A percentile compares a stretch with the other conserved stretches of the same genome.
These are phyloP conservation scores for Cyphomyrus discorhynchus DNA, from an alignment of 2,113 vertebrate species.

Conservation along the genomic window DNA sequence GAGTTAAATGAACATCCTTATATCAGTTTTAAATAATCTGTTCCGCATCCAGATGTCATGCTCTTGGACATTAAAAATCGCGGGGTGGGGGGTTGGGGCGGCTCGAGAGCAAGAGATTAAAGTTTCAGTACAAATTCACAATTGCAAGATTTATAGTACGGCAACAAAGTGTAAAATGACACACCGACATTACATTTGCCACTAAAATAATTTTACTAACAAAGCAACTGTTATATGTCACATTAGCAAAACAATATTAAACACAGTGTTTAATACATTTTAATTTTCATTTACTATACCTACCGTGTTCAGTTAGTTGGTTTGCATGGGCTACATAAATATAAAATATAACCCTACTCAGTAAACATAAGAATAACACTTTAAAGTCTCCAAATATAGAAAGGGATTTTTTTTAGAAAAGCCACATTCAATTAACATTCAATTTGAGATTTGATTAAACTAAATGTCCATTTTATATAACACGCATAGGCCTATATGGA, in stretches of 20 bases:
- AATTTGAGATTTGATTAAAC: not conserved
- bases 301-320: not conserved
- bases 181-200: conserved; percentile 45
- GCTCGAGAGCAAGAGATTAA: conserved; percentile 40
- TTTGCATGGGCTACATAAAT: not conserved
- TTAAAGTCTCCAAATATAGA: not conserved
- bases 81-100: not conserved
- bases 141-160: conserved; percentile 54
- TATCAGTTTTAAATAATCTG: conserved; percentile 67
- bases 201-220: conserved; percentile 38
- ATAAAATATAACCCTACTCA: not conserved
- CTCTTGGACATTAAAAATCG: conserved; percentile 29
- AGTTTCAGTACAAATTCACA: conserved; percentile 60
- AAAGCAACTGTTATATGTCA: conserved; percentile 37
- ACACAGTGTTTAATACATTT: not conserved
- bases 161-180: conserved; percentile 49
- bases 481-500: not conserved
- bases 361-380: not conserved
- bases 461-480: not conserved
- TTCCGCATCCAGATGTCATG: conserved; percentile 61
- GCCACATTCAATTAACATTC: not conserved
- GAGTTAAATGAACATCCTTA: conserved; percentile 57
- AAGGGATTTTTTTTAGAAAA: not conserved
- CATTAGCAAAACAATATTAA: not conserved
- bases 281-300: not conserved